Percentiles rank a stretch among this genome's conserved stretches.
phyloP scores from a whole-genome alignment of 1,140 invertebrate species.

The Megalopta genalis region DNA sequence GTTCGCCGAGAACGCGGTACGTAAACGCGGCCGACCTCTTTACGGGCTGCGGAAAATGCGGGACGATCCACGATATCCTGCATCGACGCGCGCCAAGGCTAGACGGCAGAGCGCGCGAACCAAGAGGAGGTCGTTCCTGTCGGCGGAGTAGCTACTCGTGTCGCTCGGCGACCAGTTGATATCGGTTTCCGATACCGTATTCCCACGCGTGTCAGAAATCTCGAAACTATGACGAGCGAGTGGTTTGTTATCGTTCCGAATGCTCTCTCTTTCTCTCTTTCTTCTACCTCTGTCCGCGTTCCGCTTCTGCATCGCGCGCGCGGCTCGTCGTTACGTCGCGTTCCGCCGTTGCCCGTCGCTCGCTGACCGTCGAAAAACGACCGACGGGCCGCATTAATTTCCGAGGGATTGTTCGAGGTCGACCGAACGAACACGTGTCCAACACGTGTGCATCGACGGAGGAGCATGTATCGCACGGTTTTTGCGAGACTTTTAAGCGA shows the following conservation, averaged over 20 bases:
- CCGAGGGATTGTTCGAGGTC: not conserved
- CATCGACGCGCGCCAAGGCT: not conserved
- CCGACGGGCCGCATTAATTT: not conserved
- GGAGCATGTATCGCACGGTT: not conserved
- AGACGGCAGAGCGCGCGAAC: not conserved
- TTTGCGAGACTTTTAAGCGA: not conserved
- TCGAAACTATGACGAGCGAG: conserved; percentile 1
- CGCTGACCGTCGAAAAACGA: not conserved
- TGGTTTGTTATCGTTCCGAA: too few species aligned
- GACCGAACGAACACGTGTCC: not conserved
- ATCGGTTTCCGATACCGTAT: conserved; percentile 21
- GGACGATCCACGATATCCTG: not conserved
- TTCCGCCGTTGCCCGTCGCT: not conserved
- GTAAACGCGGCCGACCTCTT: conserved; percentile 34
- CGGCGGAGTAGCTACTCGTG: not conserved
- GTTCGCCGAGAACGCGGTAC: conserved; percentile 72
- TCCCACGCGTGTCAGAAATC: conserved; percentile 2
- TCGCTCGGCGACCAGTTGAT: not conserved
- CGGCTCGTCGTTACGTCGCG: not conserved
- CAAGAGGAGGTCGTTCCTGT: not conserved
- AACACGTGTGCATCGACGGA: not conserved
- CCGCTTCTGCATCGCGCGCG: too few species aligned
- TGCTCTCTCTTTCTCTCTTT: too few species aligned
- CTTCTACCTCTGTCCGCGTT: too few species aligned
- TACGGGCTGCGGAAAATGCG: not conserved